These are phyloP conservation scores for Branchipolynoe longqiensis DNA, from an alignment of 2,888 invertebrate genomes.

Conservation along the genomic window DNA sequence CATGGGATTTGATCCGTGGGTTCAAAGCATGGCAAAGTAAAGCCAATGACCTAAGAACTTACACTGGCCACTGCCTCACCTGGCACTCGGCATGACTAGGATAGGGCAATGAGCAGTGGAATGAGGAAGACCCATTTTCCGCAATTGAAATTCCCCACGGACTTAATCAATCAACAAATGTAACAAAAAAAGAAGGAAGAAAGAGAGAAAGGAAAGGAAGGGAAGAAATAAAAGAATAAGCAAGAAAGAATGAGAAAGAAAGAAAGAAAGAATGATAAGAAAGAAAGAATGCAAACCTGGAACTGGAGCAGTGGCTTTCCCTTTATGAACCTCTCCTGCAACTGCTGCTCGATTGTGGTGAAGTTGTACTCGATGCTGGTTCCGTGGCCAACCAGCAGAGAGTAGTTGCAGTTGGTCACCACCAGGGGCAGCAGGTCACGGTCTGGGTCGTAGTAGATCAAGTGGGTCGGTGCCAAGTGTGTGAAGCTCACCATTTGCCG, in stretches of 20 bases:
- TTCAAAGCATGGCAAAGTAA: too few relatives aligned
- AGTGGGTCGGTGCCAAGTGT: constrained; percentile 61
- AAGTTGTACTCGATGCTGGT: constrained; percentile 72
- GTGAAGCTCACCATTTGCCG: constrained; percentile 12
- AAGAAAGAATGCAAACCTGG: constrained; percentile 47
- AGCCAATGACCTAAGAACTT: too few relatives aligned
- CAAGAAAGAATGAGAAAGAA: neutral
- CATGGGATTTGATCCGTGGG: too few relatives aligned
- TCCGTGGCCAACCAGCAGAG: constrained; percentile 69
- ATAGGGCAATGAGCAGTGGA: too few relatives aligned
- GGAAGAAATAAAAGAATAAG: neutral
- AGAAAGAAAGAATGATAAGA: neutral
- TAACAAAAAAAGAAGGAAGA: neutral
- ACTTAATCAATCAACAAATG: too few relatives aligned
- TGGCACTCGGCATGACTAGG: too few relatives aligned
- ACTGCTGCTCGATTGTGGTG: constrained; percentile 68
- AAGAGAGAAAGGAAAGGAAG: neutral
- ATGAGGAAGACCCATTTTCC: too few relatives aligned
- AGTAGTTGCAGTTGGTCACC: constrained; percentile 73
- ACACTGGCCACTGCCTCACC: too few relatives aligned
- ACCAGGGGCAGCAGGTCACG: constrained; percentile 72
- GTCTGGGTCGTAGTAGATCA: constrained; percentile 67
- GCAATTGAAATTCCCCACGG: too few relatives aligned
- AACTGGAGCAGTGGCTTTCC: constrained; percentile 60
- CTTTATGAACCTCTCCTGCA: constrained; percentile 70